Conservation (phyloP, 2,797 vertebrate genomes). For the Protonibea diacanthus region DNA sequence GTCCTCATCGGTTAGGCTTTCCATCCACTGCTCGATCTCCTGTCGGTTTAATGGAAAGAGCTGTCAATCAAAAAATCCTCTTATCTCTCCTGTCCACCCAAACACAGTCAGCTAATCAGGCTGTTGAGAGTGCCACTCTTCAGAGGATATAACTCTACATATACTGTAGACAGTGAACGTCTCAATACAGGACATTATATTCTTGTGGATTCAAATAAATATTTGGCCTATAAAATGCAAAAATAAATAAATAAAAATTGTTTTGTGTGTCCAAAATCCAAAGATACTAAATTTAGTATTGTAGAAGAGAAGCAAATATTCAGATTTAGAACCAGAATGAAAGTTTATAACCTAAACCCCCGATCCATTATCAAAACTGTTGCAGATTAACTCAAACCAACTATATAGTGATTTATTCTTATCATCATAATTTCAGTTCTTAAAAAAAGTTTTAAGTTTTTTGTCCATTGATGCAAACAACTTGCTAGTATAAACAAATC, state of each 20-base stretch:
- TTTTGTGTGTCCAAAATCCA: background rate
- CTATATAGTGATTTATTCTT: background rate
- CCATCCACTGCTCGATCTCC: constrained; percentile 91
- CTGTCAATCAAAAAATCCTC: constrained; percentile 31
- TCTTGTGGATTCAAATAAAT: background rate
- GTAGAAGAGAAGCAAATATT: background rate
- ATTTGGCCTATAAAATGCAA: background rate
- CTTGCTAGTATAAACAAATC: background rate
- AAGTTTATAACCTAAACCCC: too few relatives aligned
- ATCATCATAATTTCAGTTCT: background rate
- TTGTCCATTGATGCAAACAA: background rate
- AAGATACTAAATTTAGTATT: background rate
- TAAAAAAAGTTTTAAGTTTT: background rate
- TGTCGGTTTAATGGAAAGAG: constrained; percentile 67
- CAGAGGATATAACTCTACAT: background rate
- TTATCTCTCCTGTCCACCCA: constrained; percentile 24
- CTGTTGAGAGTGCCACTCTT: background rate
- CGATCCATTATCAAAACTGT: too few relatives aligned
- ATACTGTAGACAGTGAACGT: background rate
- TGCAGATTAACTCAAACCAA: background rate
- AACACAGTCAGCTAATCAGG: constrained; percentile 14
- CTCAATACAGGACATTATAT: background rate
- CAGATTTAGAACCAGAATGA: background rate
- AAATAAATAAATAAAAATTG: background rate
- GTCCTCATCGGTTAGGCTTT: constrained; percentile 90